Conservation (phyloP, 2,113 vertebrate species). For the Brienomyrus longianalis region DNA sequence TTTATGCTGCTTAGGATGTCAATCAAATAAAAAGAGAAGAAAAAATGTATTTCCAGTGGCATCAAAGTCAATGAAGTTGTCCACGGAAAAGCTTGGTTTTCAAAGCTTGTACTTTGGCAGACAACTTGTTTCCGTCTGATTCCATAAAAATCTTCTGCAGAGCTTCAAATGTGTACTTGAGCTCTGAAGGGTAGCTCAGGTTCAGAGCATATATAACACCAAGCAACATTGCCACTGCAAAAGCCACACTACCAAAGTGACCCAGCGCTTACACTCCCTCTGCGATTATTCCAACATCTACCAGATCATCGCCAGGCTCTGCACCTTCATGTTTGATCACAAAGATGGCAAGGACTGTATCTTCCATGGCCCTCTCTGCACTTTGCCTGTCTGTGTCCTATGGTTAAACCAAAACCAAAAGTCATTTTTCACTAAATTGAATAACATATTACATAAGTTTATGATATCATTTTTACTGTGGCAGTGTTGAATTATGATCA, state of each 20-base stretch:
- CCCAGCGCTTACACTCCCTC: slow-evolving; percentile 20
- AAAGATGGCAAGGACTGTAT: not conserved
- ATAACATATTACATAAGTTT: not conserved
- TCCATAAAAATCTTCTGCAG: slow-evolving; percentile 28
- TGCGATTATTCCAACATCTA: not conserved
- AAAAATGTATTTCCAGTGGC: not conserved
- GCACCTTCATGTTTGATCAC: not conserved
- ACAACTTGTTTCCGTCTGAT: slow-evolving; percentile 25
- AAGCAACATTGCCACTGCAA: slow-evolving; percentile 28
- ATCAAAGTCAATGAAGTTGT: not conserved
- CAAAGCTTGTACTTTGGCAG: slow-evolving; percentile 8
- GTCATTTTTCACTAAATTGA: not conserved
- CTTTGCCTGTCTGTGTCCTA: not conserved
- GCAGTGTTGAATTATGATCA: not conserved
- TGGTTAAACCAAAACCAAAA: not conserved
- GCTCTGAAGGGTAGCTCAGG: slow-evolving; percentile 25
- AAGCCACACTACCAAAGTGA: slow-evolving; percentile 17
- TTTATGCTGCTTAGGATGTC: too few species aligned
- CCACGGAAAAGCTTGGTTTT: not conserved
- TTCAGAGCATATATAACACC: slow-evolving; percentile 28
- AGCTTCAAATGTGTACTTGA: slow-evolving; percentile 27
- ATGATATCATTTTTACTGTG: not conserved
- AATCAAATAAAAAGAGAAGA: not conserved
- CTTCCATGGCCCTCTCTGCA: not conserved
- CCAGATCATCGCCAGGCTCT: not conserved